Evolutionary conservation across 2,888 invertebrate genomes (phyloP), one percentile per base, ranked within the genome.

Genomic region (Agrotis puta): DNA sequence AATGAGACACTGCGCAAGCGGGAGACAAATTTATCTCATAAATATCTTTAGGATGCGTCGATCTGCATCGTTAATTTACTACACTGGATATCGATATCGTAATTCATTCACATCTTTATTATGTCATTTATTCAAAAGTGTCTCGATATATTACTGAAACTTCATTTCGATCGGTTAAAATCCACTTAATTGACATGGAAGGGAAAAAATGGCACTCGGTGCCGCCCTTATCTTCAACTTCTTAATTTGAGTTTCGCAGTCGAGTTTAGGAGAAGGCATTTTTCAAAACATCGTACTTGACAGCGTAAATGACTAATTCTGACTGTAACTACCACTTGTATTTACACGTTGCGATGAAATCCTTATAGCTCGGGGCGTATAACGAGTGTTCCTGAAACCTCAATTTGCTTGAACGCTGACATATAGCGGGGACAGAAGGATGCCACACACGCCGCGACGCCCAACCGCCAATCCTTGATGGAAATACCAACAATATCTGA

Each of bases 11-110:
- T 87, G 88, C 82, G 89, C 91, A 88, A 89, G 88, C 88, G 87
- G 87, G 90, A 91, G 94, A 95, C 94, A 95, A 95, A 95, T 95
- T 94, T 91, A 92, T 90, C 91, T 90, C 94, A 94, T 94, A 95
- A 95, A 95, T 95, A 93, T 94, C 92, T 88, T 88, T 79, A 88
- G 88, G 93, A 92, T 91, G 92, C 92, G 91, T 92, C 92, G 93
- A 94, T 94, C 92, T 91, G 92, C 90, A 89, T 91, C 90, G 90
- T 93, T 94, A 94, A 94, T 94, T 93, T 92, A 93, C 90, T 89
- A 88, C 88, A 88, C 86, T 91, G 88, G 89, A 92, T 93, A 92
- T 91, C 91, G 93, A 93, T 92, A 91, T 91, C 90, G 89, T 93
- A 92, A 93, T 92, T 94, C 93, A 94, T 93, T 90, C 91, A 82